Evolutionary conservation across 1,140 invertebrate genomes (phyloP).

Genomic region (Macrobrachium rosenbergii): DNA sequence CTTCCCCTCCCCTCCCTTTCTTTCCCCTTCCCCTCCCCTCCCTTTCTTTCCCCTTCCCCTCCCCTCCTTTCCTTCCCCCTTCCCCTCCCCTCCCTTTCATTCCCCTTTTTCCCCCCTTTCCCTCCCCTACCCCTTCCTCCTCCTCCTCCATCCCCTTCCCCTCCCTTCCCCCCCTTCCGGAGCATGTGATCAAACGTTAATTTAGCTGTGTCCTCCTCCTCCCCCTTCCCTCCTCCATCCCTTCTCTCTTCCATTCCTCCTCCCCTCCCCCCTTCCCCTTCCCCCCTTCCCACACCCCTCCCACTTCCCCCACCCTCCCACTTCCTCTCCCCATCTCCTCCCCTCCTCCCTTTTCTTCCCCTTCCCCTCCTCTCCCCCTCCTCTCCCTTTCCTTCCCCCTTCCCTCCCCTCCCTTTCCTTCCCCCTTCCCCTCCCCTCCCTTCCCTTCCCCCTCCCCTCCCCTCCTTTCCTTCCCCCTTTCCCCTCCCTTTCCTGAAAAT

Average conservation of each 20-base stretch:
- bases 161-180: neutral
- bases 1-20: neutral
- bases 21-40: neutral
- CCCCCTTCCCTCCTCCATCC: too few species aligned
- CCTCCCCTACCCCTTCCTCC: neutral
- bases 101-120: neutral
- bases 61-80: neutral
- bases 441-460: neutral
- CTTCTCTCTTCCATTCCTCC: too few species aligned
- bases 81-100: slow-evolving; percentile 11
- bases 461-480: neutral
- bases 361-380: neutral
- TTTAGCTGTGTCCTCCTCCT: too few species aligned
- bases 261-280: too few species aligned
- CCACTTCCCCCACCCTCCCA: too few species aligned
- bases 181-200: too few species aligned
- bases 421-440: slow-evolving; percentile 4
- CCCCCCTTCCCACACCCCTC: too few species aligned
- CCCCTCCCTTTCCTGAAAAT: neutral
- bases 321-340: neutral
- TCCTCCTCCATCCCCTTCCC: neutral
- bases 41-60: too few species aligned
- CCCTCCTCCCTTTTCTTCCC: slow-evolving; percentile 1
- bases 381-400: neutral
- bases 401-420: neutral